A percentile compares a stretch with the other conserved stretches of the same genome.
These are phyloP conservation scores for Disparrhopalites patrizii DNA, from an alignment of 2,888 invertebrate species.

Conservation along the genomic window DNA sequence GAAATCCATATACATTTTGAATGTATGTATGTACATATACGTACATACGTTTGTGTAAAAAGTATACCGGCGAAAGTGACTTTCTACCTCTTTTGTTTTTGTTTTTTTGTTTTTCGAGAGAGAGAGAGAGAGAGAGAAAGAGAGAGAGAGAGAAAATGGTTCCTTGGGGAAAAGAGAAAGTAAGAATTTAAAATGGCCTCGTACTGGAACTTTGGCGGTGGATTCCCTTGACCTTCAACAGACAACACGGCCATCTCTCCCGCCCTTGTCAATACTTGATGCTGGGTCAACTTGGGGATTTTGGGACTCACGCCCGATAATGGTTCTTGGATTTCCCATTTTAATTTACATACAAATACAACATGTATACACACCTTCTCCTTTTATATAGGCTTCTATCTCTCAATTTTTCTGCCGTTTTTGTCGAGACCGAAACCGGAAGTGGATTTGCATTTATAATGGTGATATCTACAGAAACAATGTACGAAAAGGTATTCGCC, in stretches of 20 bases:
- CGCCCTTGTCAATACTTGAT: conserved; percentile 27
- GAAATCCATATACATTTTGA: no score
- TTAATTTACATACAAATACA: not conserved
- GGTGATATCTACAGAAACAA: no score
- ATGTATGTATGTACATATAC: no score
- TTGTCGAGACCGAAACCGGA: not conserved
- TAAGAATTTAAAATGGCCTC: not conserved
- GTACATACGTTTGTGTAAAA: no score
- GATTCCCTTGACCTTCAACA: conserved; percentile 38
- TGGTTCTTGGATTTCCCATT: conserved; percentile 33
- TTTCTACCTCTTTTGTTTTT: no score
- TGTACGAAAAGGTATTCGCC: no score
- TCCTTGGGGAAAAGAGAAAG: not conserved
- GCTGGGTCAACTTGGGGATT: conserved; percentile 41
- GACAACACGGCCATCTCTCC: conserved; percentile 36
- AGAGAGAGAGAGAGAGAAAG: no score
- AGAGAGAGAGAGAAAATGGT: not conserved
- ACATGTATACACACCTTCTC: not conserved
- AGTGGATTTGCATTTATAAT: not conserved
- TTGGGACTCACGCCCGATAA: conserved; percentile 44
- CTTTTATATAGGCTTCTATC: no score
- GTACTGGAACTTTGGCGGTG: conserved; percentile 22
- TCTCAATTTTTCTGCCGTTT: no score
- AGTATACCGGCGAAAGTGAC: no score
- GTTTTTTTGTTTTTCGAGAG: no score